Conservation (phyloP, 2,888 invertebrate species). For the Acronicta aceris region DNA sequence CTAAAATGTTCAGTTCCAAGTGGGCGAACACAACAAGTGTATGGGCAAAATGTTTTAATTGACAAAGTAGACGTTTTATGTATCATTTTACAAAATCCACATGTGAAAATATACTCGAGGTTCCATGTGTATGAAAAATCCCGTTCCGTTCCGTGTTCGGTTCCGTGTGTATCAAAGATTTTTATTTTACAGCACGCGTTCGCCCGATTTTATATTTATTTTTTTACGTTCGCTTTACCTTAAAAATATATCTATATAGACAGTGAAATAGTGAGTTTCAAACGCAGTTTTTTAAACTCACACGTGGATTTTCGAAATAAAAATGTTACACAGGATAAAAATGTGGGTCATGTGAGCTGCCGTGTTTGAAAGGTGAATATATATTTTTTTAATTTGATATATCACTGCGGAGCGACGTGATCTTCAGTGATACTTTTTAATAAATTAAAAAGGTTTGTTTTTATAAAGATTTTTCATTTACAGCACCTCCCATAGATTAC, state of each 20-base stretch:
- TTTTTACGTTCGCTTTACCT: conserved; percentile 37
- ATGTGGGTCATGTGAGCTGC: conserved; percentile 43
- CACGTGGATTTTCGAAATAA: conserved; percentile 25
- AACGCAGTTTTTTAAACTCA: conserved; percentile 24
- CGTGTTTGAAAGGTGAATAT: conserved; percentile 14
- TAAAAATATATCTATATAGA: conserved; percentile 30
- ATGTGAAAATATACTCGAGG: conserved; percentile 13
- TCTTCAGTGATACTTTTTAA: conserved; percentile 26
- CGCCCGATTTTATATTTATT: conserved; percentile 20
- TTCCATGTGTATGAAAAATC: conserved; percentile 24
- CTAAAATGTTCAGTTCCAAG: conserved; percentile 25
- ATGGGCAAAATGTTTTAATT: conserved; percentile 40
- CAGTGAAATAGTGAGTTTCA: conserved; percentile 33
- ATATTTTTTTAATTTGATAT: conserved; percentile 45
- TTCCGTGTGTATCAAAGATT: too few relatives aligned
- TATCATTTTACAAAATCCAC: conserved; percentile 12
- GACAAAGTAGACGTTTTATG: conserved; percentile 15
- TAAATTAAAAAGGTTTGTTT: conserved; percentile 22
- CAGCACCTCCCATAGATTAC: conserved; percentile 36
- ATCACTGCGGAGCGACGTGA: conserved; percentile 18
- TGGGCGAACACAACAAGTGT: conserved; percentile 28
- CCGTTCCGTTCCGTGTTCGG: too few relatives aligned
- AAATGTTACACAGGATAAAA: conserved; percentile 33
- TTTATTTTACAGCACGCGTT: conserved; percentile 36
- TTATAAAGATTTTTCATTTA: conserved; percentile 33